Evolutionary conservation across 2,888 invertebrate genomes (phyloP).

Genomic region (Cremastinae sp.): DNA sequence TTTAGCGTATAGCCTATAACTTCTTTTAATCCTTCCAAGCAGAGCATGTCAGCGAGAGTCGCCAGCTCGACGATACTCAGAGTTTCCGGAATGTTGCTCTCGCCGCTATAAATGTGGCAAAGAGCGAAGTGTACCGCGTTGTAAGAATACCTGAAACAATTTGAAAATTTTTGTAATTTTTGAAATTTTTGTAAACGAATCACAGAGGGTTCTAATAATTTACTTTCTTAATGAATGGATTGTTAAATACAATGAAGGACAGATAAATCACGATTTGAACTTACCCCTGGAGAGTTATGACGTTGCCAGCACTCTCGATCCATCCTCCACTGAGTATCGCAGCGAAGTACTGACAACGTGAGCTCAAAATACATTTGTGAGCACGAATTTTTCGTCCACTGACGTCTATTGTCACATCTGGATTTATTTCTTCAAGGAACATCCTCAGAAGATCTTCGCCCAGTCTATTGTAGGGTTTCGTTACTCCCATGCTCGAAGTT

Average conservation of each 20-base stretch:
- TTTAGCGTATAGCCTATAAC: slow-evolving; percentile 93
- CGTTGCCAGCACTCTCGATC: slow-evolving; percentile 89
- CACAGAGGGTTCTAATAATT: too few species aligned
- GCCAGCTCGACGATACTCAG: slow-evolving; percentile 93
- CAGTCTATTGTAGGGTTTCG: slow-evolving; percentile 81
- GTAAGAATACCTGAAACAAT: slow-evolving; percentile 89
- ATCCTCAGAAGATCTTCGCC: slow-evolving; percentile 94
- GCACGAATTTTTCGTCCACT: slow-evolving; percentile 91
- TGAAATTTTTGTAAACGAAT: too few species aligned
- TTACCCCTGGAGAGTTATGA: slow-evolving; percentile 91
- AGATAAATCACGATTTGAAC: neutral
- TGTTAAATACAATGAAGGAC: slow-evolving; percentile 43
- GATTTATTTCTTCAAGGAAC: slow-evolving; percentile 94
- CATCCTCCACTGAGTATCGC: slow-evolving; percentile 93
- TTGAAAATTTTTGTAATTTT: too few species aligned
- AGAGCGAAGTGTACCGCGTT: slow-evolving; percentile 94
- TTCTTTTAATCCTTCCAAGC: slow-evolving; percentile 94
- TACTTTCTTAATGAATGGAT: too few species aligned
- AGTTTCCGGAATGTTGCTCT: slow-evolving; percentile 92
- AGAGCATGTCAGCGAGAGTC: slow-evolving; percentile 93
- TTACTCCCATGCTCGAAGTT: slow-evolving; percentile 76
- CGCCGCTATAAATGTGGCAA: slow-evolving; percentile 96
- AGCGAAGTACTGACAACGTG: slow-evolving; percentile 95
- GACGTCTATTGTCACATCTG: slow-evolving; percentile 93
- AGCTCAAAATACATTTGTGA: slow-evolving; percentile 95